Evolutionary conservation across 1,140 invertebrate genomes (phyloP).

Genomic region (Lordiphosa collinella): DNA sequence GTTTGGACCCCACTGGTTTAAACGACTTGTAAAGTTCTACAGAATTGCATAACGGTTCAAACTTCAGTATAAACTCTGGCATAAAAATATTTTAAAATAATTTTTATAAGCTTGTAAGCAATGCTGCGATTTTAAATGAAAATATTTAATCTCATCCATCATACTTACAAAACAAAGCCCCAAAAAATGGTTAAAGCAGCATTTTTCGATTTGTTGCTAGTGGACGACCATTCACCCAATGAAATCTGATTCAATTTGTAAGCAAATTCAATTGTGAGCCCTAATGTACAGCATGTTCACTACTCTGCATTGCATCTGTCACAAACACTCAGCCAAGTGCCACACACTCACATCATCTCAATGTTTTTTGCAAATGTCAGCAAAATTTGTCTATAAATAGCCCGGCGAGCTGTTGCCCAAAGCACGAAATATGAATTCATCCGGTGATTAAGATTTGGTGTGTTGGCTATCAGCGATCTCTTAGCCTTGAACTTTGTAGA

Average conservation of each 20-base stretch:
- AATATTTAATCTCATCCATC: no score
- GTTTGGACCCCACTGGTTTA: no score
- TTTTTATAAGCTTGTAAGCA: no score
- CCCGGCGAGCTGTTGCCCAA: slow-evolving; percentile 29
- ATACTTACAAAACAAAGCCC: no score
- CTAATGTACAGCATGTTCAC: slow-evolving; percentile 3
- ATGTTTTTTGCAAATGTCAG: slow-evolving; percentile 37
- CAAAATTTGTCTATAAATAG: slow-evolving; percentile 56
- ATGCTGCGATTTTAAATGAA: no score
- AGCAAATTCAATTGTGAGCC: slow-evolving; percentile 16
- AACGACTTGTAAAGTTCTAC: no score
- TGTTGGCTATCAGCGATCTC: slow-evolving; percentile 4
- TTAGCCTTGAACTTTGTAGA: slow-evolving; percentile 53
- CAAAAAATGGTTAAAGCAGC: no score
- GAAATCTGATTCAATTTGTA: slow-evolving; percentile 45
- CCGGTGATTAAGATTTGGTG: slow-evolving; percentile 34
- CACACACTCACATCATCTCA: neutral
- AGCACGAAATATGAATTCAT: slow-evolving; percentile 44
- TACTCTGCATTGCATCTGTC: slow-evolving; percentile 7
- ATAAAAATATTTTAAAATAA: no score
- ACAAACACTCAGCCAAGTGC: neutral
- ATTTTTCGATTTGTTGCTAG: slow-evolving; percentile 1
- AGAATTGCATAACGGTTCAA: no score
- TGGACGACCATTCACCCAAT: slow-evolving; percentile 4
- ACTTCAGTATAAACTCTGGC: no score